Evolutionary conservation across 1,140 invertebrate genomes (phyloP).

Genomic region (Scaptomyza pallida): DNA sequence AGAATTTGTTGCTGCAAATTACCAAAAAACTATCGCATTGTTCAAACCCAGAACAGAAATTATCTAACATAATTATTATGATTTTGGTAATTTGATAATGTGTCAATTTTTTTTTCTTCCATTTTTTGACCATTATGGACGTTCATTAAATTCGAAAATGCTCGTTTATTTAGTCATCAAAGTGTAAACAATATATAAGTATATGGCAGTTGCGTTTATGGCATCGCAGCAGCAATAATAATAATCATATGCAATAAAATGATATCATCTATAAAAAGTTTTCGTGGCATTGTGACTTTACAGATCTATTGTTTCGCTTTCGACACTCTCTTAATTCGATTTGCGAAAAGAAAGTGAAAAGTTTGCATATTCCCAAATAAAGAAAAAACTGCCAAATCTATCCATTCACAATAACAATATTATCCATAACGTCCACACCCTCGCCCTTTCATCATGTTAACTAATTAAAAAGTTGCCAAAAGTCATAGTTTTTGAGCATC

Average conservation of each 20-base stretch:
- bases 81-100: too few relatives aligned
- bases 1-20: too few relatives aligned
- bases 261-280: neutral
- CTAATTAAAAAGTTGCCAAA: conserved; percentile 35
- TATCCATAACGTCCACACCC: conserved; percentile 8
- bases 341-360: conserved; percentile 39
- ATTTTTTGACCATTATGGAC: too few relatives aligned
- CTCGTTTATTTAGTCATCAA: neutral
- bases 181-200: neutral
- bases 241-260: neutral
- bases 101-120: too few relatives aligned
- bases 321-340: conserved; percentile 27
- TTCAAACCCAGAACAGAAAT: too few relatives aligned
- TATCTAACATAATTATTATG: too few relatives aligned
- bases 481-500: conserved; percentile 10
- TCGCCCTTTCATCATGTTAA: conserved; percentile 20
- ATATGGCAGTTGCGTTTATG: conserved; percentile 1
- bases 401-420: conserved; percentile 4
- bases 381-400: neutral
- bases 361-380: conserved; percentile 1
- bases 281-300: neutral
- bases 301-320: conserved; percentile 31
- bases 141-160: too few relatives aligned
- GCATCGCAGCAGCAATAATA: neutral
- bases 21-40: too few relatives aligned